Conservation (phyloP, 2,888 invertebrate species). For the Macrosoma leucophasiata region DNA sequence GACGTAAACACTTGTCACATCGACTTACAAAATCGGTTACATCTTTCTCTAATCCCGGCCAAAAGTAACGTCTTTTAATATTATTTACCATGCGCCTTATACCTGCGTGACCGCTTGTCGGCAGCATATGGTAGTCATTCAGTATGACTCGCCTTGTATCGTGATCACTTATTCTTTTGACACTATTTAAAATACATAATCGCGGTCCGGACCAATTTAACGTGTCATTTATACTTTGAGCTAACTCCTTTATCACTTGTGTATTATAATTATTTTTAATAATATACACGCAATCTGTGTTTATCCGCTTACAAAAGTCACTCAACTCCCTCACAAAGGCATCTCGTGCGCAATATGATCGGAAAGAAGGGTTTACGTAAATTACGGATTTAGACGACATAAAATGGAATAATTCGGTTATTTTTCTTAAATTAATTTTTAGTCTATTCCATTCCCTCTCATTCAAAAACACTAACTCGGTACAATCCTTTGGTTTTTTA, state of each 20-base stretch:
- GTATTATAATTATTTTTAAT: constrained; percentile 5
- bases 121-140: constrained; percentile 12
- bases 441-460: neutral
- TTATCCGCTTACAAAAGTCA: constrained; percentile 9
- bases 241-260: constrained; percentile 7
- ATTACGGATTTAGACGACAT: constrained; percentile 5
- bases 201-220: neutral
- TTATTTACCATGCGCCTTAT: constrained; percentile 14
- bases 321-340: constrained; percentile 15
- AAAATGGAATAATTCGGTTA: constrained; percentile 4
- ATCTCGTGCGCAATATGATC: constrained; percentile 12
- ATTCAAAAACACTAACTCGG: neutral
- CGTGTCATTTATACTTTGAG: constrained; percentile 1
- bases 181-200: neutral
- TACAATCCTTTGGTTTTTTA: constrained; percentile 1
- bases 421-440: neutral
- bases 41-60: constrained; percentile 16
- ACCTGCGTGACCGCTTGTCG: constrained; percentile 18
- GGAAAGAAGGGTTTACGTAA: constrained; percentile 8
- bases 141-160: constrained; percentile 4
- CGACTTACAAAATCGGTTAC: constrained; percentile 16
- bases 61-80: constrained; percentile 16
- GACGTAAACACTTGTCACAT: constrained; percentile 21
- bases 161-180: neutral
- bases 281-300: constrained; percentile 1